phyloP scores from a whole-genome alignment of 2,113 vertebrate genomes.

The Arvicanthis niloticus region DNA sequence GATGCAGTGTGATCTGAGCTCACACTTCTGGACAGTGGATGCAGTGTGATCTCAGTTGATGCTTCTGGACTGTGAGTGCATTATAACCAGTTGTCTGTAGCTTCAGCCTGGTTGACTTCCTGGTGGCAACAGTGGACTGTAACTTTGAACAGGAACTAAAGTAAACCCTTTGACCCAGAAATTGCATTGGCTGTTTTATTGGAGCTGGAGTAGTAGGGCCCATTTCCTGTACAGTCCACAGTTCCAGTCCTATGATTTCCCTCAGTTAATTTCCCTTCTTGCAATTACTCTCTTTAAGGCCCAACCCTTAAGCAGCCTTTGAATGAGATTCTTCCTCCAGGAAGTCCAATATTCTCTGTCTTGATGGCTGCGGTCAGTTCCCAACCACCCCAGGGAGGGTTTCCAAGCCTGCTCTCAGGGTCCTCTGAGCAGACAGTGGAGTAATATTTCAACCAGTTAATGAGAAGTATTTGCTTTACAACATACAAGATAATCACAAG shows the following conservation, averaged over 20 bases:
- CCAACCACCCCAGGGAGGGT: no score
- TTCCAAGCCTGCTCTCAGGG: neutral
- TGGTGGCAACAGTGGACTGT: neutral
- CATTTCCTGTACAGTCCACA: neutral
- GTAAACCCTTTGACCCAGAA: neutral
- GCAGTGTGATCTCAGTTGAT: neutral
- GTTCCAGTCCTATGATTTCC: neutral
- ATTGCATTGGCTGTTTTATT: neutral
- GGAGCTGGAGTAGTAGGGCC: accelerated
- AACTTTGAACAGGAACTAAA: neutral
- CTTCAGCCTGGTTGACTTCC: neutral
- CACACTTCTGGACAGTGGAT: neutral
- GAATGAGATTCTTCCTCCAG: neutral
- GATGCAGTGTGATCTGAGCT: neutral
- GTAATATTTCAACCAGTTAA: neutral
- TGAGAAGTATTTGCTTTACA: neutral
- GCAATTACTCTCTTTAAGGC: neutral
- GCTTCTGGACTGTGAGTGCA: neutral
- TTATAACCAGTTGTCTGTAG: neutral
- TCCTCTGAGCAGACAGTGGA: neutral
- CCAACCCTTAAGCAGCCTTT: neutral
- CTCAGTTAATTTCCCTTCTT: neutral
- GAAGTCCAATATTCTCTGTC: neutral
- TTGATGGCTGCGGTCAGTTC: neutral
- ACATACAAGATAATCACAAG: neutral